Conservation (phyloP, 2,113 vertebrate genomes). For the Oryzias woworae region DNA sequence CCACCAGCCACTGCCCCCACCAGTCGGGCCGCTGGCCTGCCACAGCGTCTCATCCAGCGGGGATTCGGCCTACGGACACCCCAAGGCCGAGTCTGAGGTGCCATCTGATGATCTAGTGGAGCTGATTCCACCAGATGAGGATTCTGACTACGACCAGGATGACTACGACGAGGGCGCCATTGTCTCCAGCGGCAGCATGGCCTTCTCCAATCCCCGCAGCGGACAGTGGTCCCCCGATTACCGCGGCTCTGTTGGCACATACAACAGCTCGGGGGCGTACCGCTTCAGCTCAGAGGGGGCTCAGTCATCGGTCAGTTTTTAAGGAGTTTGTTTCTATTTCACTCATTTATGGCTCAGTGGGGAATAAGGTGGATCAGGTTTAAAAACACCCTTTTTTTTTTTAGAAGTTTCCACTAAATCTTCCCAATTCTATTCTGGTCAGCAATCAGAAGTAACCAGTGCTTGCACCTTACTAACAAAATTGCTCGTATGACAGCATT, state of each 20-base stretch:
- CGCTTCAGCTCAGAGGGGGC: slow-evolving; percentile 94
- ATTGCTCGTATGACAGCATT: too few relatives aligned
- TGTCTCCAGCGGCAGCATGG: slow-evolving; percentile 87
- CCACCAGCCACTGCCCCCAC: slow-evolving; percentile 45
- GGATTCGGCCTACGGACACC: slow-evolving; percentile 82
- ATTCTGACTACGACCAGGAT: slow-evolving; percentile 89
- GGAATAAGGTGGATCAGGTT: too few relatives aligned
- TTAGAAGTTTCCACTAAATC: too few relatives aligned
- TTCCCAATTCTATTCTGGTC: too few relatives aligned
- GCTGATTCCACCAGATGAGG: slow-evolving; percentile 86
- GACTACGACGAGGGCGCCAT: slow-evolving; percentile 90
- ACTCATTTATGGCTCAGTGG: too few relatives aligned
- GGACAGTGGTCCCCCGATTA: slow-evolving; percentile 93
- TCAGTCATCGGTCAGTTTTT: slow-evolving; percentile 90
- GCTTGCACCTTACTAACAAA: too few relatives aligned
- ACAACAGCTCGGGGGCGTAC: slow-evolving; percentile 91
- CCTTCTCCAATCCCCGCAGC: slow-evolving; percentile 84
- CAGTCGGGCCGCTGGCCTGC: slow-evolving; percentile 63
- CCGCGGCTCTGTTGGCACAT: slow-evolving; percentile 89
- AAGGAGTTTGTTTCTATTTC: too few relatives aligned
- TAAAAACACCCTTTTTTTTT: too few relatives aligned
- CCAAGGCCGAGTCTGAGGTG: slow-evolving; percentile 71
- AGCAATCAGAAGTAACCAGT: too few relatives aligned
- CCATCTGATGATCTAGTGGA: slow-evolving; percentile 76
- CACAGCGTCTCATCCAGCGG: slow-evolving; percentile 77